phyloP scores from a whole-genome alignment of 1,140 invertebrate genomes.

The Drosophila sproati region DNA sequence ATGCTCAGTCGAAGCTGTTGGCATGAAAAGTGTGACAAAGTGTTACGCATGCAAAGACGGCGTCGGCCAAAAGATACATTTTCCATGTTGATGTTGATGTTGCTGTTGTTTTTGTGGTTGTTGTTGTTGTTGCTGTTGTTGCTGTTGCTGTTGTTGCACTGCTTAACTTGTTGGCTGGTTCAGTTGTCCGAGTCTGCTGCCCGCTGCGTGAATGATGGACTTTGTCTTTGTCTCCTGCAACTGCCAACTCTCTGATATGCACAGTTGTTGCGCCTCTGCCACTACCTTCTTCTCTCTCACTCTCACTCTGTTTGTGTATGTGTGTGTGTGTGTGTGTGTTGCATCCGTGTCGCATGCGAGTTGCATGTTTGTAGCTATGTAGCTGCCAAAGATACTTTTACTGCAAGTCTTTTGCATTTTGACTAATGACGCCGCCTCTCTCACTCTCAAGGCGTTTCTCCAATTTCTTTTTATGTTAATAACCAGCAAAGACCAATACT shows the following conservation, averaged over 20 bases:
- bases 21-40: slow-evolving; percentile 83
- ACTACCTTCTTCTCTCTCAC: not conserved
- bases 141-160: slow-evolving; percentile 40
- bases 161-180: slow-evolving; percentile 69
- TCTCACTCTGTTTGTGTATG: not conserved
- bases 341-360: slow-evolving; percentile 64
- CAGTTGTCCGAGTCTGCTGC: slow-evolving; percentile 54
- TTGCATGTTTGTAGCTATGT: slow-evolving; percentile 78
- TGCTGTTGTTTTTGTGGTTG: not conserved
- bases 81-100: slow-evolving; percentile 59
- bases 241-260: slow-evolving; percentile 29
- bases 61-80: slow-evolving; percentile 76
- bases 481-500: slow-evolving; percentile 23
- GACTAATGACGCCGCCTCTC: slow-evolving; percentile 70
- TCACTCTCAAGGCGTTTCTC: slow-evolving; percentile 57
- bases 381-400: slow-evolving; percentile 78
- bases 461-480: slow-evolving; percentile 76
- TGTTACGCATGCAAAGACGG: slow-evolving; percentile 78
- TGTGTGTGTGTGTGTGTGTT: slow-evolving; percentile 2
- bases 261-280: slow-evolving; percentile 1
- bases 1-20: slow-evolving; percentile 58
- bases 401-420: slow-evolving; percentile 64
- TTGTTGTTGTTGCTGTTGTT: slow-evolving; percentile 35
- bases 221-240: slow-evolving; percentile 70
- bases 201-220: slow-evolving; percentile 81